Evolutionary conservation across 1,140 invertebrate species (phyloP), one percentile per base, ranked within the genome.

Genomic region (Pollicipes pollicipes): DNA sequence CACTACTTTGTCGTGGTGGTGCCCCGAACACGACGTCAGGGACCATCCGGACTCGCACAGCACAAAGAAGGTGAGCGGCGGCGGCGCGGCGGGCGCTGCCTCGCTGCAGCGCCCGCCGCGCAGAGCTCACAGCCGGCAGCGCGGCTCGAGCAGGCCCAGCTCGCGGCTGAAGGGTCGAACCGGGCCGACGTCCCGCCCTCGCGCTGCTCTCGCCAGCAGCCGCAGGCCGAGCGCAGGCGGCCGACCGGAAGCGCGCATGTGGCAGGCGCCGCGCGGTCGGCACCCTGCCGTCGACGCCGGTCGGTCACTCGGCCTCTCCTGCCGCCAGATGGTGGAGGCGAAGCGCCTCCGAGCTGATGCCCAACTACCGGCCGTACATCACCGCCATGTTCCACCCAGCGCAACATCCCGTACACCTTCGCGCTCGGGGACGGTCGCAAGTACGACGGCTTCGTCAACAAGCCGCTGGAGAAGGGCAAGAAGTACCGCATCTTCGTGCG

Each of bases 1-100:
- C 94, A 98, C 83, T 99, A 99, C 80, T 97, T 90, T 79, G 79
- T 99, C 71, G 88, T 98, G 74, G 95, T 99, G 63, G 93, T 98
- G 17, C 95, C n/a, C 95, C 0, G 89, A 94, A 75, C 89, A 93
- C 75, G 80, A 80, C 31, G 83, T 85, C 1, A 86, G 85, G 71
- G 92, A 89, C 79, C 86, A 92, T 79, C 92, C 93, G 0, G 92
- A 95, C 81, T 89, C 93, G 78, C 91, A 93, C 77, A 82, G 90
- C 72, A 93, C 91, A 8, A 90, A 73, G 63, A 68, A 72, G 24
- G n/a, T 72, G 24, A 26, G 35, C 67, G 24, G 32, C n/a, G 10
- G 70, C 35, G 27, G n/a, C n/a, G n/a, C n/a, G n/a, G n/a, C n/a
- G n/a, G n/a, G n/a, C n/a, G n/a, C n/a, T n/a, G n/a, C n/a, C n/a